Evolutionary conservation across 2,113 vertebrate genomes (phyloP), one percentile per base, ranked within the genome.

Genomic region (Microcebus ravelobensis): DNA sequence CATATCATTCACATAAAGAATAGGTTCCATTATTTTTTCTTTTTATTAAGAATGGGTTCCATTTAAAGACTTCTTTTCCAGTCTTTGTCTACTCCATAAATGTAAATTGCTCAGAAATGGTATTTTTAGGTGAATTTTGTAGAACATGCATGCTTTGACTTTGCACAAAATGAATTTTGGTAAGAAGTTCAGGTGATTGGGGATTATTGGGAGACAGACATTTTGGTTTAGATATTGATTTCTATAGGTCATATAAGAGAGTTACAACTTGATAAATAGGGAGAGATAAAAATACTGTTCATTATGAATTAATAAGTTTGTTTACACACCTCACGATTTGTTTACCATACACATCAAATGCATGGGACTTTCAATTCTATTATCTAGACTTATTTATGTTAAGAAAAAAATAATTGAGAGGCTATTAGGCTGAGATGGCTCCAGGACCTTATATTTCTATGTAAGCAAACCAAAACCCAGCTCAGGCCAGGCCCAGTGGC

Each of bases 61-160:
- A 90, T 81, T 92, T 92, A 92, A 45, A 50, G 36, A 36, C 42
- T 79, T 88, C 6, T 61, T 85, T 74, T 39, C 21, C 1, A 73
- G 18, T 71, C 52, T 65, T 90, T 91, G 57, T 68, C 36, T 76
- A 17, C 36, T 73, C 39, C 42, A 77, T 36, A 79, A 87, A 52
- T 87, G 39, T 77, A 76, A 92, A 82, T 83, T 95, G 63, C 74
- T 57, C 68, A 59, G 55, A 93, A 87, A 59, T 92, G 67, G 63
- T 27, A 59, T 48, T 70, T 68, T 82, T 79, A 4, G 42, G 31
- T 95, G 45, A 90, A 65, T 55, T 92, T 96, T 87, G 11, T 59
- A 87, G 50, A 74, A 84, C 92, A 81, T 81, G 14, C 29, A 29
- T 71, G 52, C 14, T 96, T 55, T 96, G n/a, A 63, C 34, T 68